A percentile compares a stretch with the other conserved stretches of the same genome.
These are phyloP conservation scores for Calcarius ornatus DNA, from an alignment of 2,113 vertebrate genomes.

Conservation along the genomic window DNA sequence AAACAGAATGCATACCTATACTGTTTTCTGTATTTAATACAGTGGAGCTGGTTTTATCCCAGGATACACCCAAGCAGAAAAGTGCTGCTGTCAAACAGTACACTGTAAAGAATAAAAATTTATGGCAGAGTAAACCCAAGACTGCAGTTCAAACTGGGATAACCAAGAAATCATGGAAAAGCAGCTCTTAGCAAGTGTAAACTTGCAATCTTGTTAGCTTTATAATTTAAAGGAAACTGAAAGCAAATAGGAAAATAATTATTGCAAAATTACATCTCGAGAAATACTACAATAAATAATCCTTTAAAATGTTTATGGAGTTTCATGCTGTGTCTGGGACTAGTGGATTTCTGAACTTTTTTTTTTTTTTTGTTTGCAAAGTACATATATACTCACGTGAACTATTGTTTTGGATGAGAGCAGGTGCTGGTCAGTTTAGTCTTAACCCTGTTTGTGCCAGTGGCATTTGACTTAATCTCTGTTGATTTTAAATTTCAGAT, in stretches of 20 bases:
- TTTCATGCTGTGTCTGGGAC: neutral
- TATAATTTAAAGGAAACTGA: neutral
- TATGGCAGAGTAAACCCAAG: neutral
- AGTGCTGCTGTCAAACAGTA: neutral
- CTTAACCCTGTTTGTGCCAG: neutral
- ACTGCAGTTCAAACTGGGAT: neutral
- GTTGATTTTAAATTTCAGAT: conserved; percentile 75
- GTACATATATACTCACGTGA: fast-evolving
- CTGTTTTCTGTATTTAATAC: neutral
- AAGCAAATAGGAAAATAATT: neutral
- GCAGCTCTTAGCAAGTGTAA: neutral
- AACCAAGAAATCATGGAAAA: neutral
- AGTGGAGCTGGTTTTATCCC: neutral
- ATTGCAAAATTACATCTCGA: neutral
- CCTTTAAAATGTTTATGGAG: neutral
- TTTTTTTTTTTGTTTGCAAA: neutral
- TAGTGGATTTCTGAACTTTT: neutral
- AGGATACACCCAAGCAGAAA: neutral
- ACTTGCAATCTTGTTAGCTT: neutral
- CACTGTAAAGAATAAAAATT: neutral
- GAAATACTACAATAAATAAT: neutral
- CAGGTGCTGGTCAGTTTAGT: neutral
- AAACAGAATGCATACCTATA: neutral
- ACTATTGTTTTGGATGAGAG: neutral
- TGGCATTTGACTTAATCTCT: neutral